These are phyloP conservation scores for Asarcornis scutulata DNA, from an alignment of 2,113 vertebrate species.

Conservation along the genomic window DNA sequence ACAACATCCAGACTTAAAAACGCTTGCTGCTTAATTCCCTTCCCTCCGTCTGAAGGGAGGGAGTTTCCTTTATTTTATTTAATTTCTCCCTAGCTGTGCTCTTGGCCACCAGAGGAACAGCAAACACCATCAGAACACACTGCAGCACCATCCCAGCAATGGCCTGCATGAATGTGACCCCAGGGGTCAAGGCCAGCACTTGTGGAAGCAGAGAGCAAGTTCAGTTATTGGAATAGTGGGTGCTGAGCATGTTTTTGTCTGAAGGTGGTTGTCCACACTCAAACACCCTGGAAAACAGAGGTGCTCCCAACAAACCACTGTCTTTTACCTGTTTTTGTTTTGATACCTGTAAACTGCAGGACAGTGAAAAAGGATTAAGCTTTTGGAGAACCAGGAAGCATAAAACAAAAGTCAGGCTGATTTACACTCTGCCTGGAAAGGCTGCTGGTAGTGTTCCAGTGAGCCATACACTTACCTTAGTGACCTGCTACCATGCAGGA, in stretches of 20 bases:
- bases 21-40: accelerated
- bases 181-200: background rate
- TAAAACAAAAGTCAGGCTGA: background rate
- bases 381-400: background rate
- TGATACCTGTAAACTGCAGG: background rate
- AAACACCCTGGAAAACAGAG: background rate
- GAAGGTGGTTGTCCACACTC: background rate
- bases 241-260: background rate
- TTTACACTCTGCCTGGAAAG: too few species aligned
- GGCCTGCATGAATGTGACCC: accelerated
- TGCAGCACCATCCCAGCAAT: background rate
- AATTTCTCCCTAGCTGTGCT: background rate
- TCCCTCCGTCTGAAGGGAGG: too few species aligned
- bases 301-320: background rate
- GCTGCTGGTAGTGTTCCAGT: too few species aligned
- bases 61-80: background rate
- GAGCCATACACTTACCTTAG: background rate
- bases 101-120: background rate
- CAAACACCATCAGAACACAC: too few species aligned
- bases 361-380: background rate
- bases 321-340: background rate
- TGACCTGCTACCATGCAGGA: background rate
- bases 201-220: background rate
- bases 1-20: background rate
- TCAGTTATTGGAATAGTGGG: background rate